A percentile compares a stretch with the other conserved stretches of the same genome.
These are phyloP conservation scores for Limnothrissa miodon DNA, from an alignment of 2,113 vertebrate genomes.

Conservation along the genomic window DNA sequence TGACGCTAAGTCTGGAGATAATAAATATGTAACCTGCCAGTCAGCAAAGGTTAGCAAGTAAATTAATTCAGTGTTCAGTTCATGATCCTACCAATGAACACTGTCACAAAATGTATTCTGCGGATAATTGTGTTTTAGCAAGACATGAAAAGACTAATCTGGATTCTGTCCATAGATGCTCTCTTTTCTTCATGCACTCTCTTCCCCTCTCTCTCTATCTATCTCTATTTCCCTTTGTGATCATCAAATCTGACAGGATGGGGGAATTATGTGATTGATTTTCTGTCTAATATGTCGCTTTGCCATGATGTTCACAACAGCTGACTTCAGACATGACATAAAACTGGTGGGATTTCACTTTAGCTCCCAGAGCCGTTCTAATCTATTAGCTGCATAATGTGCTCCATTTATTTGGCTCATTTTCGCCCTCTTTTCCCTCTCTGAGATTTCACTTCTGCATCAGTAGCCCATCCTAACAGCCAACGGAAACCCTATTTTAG, in stretches of 20 bases:
- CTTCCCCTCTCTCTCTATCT: no score
- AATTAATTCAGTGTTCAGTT: neutral
- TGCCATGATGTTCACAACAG: neutral
- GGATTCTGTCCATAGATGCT: neutral
- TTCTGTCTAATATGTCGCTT: neutral
- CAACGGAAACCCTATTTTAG: neutral
- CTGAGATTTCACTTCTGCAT: neutral
- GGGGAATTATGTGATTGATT: neutral
- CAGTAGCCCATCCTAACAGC: neutral
- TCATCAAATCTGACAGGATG: neutral
- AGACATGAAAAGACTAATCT: neutral
- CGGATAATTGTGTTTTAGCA: neutral
- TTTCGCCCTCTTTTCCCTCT: neutral
- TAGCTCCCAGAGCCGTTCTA: neutral
- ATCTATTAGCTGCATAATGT: no score
- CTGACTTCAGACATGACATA: neutral
- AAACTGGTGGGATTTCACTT: neutral
- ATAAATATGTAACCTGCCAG: no score
- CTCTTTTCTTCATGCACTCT: no score
- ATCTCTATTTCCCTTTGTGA: neutral
- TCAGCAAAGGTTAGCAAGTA: neutral
- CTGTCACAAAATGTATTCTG: neutral
- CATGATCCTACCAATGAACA: neutral
- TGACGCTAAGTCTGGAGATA: no score
- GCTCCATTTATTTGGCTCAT: neutral